phyloP scores from a whole-genome alignment of 1,140 invertebrate species.

The Drosophila saltans region DNA sequence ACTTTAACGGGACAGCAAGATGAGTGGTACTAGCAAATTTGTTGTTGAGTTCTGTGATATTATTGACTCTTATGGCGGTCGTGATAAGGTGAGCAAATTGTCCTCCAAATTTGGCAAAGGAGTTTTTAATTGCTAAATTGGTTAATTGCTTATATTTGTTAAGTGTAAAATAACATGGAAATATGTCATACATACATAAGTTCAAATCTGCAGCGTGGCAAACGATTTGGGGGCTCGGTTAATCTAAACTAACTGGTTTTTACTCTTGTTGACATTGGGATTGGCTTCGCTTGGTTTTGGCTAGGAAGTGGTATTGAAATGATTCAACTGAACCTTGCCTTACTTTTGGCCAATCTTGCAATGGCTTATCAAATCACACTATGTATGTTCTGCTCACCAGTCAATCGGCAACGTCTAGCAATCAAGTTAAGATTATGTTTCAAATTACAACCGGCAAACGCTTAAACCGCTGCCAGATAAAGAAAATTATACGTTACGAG shows the following conservation, averaged over 20 bases:
- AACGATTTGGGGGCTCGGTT: slow-evolving; percentile 36
- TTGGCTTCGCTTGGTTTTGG: slow-evolving; percentile 8
- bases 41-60: slow-evolving; percentile 84
- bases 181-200: not conserved
- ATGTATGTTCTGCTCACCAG: slow-evolving; percentile 11
- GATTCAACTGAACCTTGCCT: slow-evolving; percentile 67
- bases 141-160: not conserved
- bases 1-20: slow-evolving; percentile 25
- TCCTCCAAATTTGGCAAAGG: slow-evolving; percentile 16
- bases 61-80: slow-evolving; percentile 85
- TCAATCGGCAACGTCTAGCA: slow-evolving; percentile 3
- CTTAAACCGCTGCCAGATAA: slow-evolving; percentile 49
- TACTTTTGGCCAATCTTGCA: slow-evolving; percentile 36
- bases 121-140: slow-evolving; percentile 20
- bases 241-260: slow-evolving; percentile 64
- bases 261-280: slow-evolving; percentile 24
- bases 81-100: slow-evolving; percentile 84
- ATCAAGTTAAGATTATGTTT: slow-evolving; percentile 43
- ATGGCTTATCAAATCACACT: slow-evolving; percentile 47
- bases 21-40: slow-evolving; percentile 65
- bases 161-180: too few relatives aligned
- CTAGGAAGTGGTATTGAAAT: slow-evolving; percentile 44
- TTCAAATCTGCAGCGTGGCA: slow-evolving; percentile 58
- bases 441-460: slow-evolving; percentile 39
- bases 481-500: slow-evolving; percentile 57